Base-by-base conservation (phyloP, 2,113 vertebrate genomes). In the Merops nubicus region DNA sequence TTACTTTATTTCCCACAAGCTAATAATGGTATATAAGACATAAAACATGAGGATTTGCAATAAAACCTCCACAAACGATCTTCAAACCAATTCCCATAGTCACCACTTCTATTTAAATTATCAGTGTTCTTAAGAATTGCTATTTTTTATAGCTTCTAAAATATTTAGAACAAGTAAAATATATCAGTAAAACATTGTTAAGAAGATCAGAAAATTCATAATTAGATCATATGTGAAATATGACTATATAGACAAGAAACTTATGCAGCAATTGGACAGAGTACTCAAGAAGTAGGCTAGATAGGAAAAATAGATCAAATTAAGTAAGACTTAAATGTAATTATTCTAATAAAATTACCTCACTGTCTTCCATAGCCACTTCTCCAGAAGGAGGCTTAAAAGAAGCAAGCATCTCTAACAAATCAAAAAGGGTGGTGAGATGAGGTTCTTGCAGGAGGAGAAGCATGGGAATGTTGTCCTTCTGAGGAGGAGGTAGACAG, bases 401-500 rank as follows among this genome's bases (percentile, higher is more conserved):
- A 96, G 99, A 99, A 64, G 99, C 99, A 85, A 99, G 98, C 99
- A 99, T 99, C 97, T 99, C 99, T 88, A 99, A 97, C 94, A 99
- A 97, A 97, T 99, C 99, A 88, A 99, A 99, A 25, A 99, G 99
- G 8, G 99, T 99, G 92, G 99, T 99, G 94, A 99, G 99, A 95
- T 99, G 99, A 16, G 99, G 99, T 94, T 99, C 99, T 98, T 99
- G 99, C 69, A 99, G 98, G 40, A 99, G 99, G 90, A 99, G 96
- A 88, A 99, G 98, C 99, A 99, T 99, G 45, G 99, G 99, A 98
- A 99, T 99, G 97, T 99, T 99, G 95, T 99, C 99, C 97, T 99
- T 99, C 97, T 99, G 99, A 45, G 99, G 99, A 12, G 99, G 99
- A 31, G 99, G 99, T 38, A 99, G 97, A 86, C 99, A 99, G 50